These are phyloP conservation scores for Tridacna gigas DNA, from an alignment of 2,888 invertebrate species.

Conservation along the genomic window DNA sequence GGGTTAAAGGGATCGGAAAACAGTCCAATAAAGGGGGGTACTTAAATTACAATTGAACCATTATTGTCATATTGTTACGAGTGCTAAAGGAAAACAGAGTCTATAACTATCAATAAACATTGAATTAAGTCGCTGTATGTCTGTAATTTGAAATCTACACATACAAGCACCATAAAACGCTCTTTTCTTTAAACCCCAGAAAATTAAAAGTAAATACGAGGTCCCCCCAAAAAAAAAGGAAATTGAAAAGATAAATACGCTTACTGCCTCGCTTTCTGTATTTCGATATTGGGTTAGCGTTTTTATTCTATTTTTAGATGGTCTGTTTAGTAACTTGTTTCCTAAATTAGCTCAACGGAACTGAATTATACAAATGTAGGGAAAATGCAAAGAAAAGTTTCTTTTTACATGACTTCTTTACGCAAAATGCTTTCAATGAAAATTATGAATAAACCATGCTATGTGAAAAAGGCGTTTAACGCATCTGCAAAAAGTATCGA, in stretches of 20 bases:
- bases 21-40: conserved; percentile 2
- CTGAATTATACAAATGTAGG: no score
- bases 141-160: conserved; percentile 28
- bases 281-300: no score
- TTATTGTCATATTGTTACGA: conserved; percentile 25
- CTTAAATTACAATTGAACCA: conserved; percentile 4
- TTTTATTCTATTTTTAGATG: no score
- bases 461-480: no score
- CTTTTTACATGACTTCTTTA: no score
- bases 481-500: no score
- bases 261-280: no score
- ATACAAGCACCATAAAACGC: background rate
- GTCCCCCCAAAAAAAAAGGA: background rate
- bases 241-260: conserved; percentile 17
- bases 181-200: conserved; percentile 6
- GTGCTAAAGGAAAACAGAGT: conserved; percentile 5
- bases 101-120: conserved; percentile 9
- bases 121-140: conserved; percentile 17
- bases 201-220: conserved; percentile 35
- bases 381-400: no score
- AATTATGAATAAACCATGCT: no score
- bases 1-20: background rate
- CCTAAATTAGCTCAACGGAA: no score
- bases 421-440: no score
- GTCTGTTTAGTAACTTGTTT: no score